phyloP scores from a whole-genome alignment of 1,140 invertebrate species.

The Himalopsyche phryganea region DNA sequence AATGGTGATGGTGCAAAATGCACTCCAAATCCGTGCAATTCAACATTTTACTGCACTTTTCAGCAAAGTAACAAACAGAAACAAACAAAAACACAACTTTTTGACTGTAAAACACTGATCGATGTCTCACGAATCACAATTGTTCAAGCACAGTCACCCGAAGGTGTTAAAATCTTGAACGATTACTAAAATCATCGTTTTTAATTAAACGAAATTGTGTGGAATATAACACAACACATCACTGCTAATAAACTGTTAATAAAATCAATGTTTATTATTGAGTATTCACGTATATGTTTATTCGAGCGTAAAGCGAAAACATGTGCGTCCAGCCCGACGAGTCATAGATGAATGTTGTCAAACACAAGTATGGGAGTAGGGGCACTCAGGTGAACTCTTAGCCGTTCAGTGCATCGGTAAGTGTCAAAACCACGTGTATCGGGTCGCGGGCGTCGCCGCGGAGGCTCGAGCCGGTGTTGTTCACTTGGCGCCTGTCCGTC shows the following conservation, averaged over 20 bases:
- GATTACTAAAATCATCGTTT: not conserved
- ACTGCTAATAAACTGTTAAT: too few species aligned
- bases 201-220: conserved; percentile 9
- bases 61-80: conserved; percentile 28
- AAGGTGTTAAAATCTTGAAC: conserved; percentile 8
- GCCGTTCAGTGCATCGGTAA: not conserved
- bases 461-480: conserved; percentile 10
- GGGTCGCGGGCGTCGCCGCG: not conserved
- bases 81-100: not conserved
- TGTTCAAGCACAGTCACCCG: conserved; percentile 7
- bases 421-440: conserved; percentile 16
- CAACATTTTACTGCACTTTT: conserved; percentile 55
- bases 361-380: too few species aligned
- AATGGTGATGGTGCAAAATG: conserved; percentile 71
- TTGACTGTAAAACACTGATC: not conserved
- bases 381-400: not conserved
- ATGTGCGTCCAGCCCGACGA: too few species aligned
- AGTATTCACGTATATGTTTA: too few species aligned
- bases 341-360: too few species aligned
- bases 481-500: conserved; percentile 42
- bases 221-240: conserved; percentile 1
- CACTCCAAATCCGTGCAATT: conserved; percentile 75
- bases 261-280: too few species aligned
- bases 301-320: too few species aligned
- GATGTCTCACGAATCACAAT: not conserved